Percentiles rank a stretch among this genome's conserved stretches.
Evolutionary conservation across 2,888 invertebrate genomes (phyloP).

Genomic region (Drosophila nr. perissopoda): DNA sequence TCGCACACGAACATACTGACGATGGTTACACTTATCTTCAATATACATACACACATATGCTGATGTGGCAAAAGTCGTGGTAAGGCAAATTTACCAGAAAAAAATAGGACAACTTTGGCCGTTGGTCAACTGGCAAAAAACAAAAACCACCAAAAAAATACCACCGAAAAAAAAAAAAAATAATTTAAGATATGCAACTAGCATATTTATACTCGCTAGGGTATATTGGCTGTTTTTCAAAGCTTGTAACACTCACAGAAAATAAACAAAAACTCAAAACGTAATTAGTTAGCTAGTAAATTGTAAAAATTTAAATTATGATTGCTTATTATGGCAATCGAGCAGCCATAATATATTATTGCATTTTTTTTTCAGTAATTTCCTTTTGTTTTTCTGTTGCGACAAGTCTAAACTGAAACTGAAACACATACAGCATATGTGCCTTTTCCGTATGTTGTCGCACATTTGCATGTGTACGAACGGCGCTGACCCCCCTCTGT

Average conservation of each 20-base stretch:
- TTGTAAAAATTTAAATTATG: neutral
- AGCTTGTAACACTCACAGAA: neutral
- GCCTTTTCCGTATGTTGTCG: conserved; percentile 42
- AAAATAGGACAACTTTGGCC: conserved; percentile 60
- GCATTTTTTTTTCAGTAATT: neutral
- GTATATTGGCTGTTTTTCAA: conserved; percentile 18
- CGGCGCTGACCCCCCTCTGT: conserved; percentile 1
- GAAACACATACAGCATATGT: conserved; percentile 64
- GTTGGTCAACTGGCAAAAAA: conserved; percentile 56
- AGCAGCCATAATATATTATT: neutral
- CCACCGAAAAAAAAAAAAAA: conserved; percentile 23
- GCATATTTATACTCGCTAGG: conserved; percentile 47
- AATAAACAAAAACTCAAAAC: neutral
- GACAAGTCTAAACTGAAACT: conserved; percentile 58
- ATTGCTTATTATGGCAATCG: neutral
- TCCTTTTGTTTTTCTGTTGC: conserved; percentile 11
- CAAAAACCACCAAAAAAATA: conserved; percentile 24
- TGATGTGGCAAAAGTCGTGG: conserved; percentile 70
- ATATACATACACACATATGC: conserved; percentile 30
- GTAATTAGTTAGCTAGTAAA: neutral
- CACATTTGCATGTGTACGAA: conserved; percentile 63
- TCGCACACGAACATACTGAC: conserved; percentile 21
- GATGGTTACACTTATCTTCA: conserved; percentile 53
- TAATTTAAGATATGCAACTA: conserved; percentile 58
- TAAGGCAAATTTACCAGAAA: conserved; percentile 66